Evolutionary conservation across 2,888 invertebrate genomes (phyloP), one percentile per base, ranked within the genome.

Genomic region (Drosophila infuscata): DNA sequence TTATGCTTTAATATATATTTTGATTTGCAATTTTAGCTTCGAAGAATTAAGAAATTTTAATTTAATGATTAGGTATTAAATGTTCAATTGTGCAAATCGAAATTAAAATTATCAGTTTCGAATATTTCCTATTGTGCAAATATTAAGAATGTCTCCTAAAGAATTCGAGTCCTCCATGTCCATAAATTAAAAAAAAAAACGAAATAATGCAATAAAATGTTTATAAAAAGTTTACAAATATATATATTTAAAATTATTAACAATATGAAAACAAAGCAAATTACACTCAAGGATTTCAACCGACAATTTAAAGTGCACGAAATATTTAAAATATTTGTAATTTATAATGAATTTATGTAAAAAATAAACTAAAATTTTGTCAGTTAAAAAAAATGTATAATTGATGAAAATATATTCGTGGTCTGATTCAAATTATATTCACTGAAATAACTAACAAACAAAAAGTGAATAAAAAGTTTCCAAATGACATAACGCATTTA

Each of bases 401-500:
- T 33, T 36, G 3, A 29, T 25, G 25, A 30, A n/a, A 57, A 36
- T 35, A 54, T 29, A 54, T 54, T 36, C 17, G 36, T 29, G 29
- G 35, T 20, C 20, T 20, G 12, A 25, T 25, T 57, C 32, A 48
- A 48, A 49, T 29, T 5, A 48, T 56, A 43, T 11, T n/a, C 64
- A 41, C 30, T n/a, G 2, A 32, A 51, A 41, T 8, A 48, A 54
- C 38, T 36, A 43, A 25, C n/a, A 12, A 53, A 49, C 35, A 48
- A 41, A 38, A 58, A 59, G 63, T 64, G 54, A 53, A 46, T 53
- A 52, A 12, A 38, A 46, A 49, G 30, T 74, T 65, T 59, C 67
- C 57, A 64, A 67, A 41, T 32, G 57, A 58, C 60, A 63, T 75
- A 56, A 56, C 25, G 48, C 61, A 61, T 52, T 54, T 62, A 48